Evolutionary conservation across 30 jellyfish, hydroid and myxozoan genomes (phyloP).

Genomic region (Catostylus mosaicus): DNA sequence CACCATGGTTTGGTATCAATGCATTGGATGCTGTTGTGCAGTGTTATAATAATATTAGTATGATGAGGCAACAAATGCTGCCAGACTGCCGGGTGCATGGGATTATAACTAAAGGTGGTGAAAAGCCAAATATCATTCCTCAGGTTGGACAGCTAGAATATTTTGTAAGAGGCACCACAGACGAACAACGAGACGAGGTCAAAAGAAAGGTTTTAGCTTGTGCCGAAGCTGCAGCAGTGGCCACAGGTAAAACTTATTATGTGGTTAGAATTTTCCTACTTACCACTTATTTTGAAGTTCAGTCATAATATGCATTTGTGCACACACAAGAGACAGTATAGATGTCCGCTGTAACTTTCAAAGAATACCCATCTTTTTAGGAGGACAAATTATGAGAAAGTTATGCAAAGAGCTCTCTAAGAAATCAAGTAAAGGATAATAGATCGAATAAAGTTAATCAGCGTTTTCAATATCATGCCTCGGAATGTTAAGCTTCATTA

Average conservation of each 20-base stretch:
- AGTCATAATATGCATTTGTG: too few species aligned
- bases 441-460: too few species aligned
- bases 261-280: too few species aligned
- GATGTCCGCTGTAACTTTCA: too few species aligned
- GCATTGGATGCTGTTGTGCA: constrained; percentile 98
- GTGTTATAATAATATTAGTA: constrained; percentile 83
- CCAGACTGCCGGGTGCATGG: constrained; percentile 90
- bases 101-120: constrained; percentile 89
- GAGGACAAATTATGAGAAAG: too few species aligned
- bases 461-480: too few species aligned
- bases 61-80: constrained; percentile 95
- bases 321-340: too few species aligned
- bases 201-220: constrained; percentile 60
- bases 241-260: constrained; percentile 97
- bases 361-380: too few species aligned
- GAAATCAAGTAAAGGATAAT: too few species aligned
- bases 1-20: constrained; percentile 97
- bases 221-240: constrained; percentile 91
- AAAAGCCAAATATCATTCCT: constrained; percentile 89
- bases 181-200: constrained; percentile 69
- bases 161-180: constrained; percentile 75
- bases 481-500: too few species aligned
- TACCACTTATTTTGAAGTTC: too few species aligned
- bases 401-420: too few species aligned
- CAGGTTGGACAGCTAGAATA: constrained; percentile 63